Evolutionary conservation across 2,888 invertebrate species (phyloP).

Genomic region (Protodeltote pygarga): DNA sequence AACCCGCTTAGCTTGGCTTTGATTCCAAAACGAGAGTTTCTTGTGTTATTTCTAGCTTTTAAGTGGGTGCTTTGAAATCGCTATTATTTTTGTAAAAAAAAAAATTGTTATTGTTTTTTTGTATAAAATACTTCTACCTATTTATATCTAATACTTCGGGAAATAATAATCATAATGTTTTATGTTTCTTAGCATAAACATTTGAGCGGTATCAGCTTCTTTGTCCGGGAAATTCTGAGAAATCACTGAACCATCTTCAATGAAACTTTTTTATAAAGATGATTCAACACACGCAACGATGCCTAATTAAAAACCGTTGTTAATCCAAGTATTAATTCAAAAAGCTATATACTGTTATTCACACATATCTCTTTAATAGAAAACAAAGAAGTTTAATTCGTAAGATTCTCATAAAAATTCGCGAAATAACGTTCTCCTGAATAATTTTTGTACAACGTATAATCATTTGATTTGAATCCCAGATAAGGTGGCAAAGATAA

Average conservation of each 20-base stretch:
- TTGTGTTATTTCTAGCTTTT: too few species aligned
- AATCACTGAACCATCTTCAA: background rate
- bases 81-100: too few species aligned
- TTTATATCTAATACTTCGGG: too few species aligned
- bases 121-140: too few species aligned
- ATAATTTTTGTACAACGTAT: constrained; percentile 23
- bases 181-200: background rate
- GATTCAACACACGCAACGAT: constrained; percentile 1
- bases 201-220: too few species aligned
- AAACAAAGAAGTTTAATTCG: constrained; percentile 34
- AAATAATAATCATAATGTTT: too few species aligned
- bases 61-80: too few species aligned
- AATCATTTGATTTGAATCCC: constrained; percentile 40
- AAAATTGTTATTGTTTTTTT: too few species aligned
- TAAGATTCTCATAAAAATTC: constrained; percentile 28
- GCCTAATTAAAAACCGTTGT: constrained; percentile 4
- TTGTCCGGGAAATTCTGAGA: background rate
- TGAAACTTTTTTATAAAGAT: constrained; percentile 5
- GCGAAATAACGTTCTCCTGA: constrained; percentile 23
- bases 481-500: constrained; percentile 19
- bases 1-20: too few species aligned
- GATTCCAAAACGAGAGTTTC: too few species aligned
- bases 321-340: constrained; percentile 1
- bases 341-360: constrained; percentile 13
- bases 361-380: constrained; percentile 19